Percentiles rank a stretch among this genome's conserved stretches.
These are phyloP conservation scores for Erethizon dorsatum DNA, from an alignment of 2,797 vertebrate species.

Conservation along the genomic window DNA sequence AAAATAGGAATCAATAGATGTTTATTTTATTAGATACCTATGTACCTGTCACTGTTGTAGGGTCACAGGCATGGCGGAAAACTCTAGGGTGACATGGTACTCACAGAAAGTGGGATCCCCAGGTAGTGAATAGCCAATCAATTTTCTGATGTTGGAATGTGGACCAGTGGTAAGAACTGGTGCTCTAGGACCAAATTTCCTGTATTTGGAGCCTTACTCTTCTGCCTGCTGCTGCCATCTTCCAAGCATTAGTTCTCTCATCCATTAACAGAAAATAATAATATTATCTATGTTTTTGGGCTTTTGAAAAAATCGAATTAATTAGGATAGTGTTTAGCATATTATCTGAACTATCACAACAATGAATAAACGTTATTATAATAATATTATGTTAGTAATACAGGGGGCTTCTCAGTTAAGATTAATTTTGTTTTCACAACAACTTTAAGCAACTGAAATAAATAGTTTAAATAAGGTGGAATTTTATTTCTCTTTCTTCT, in stretches of 20 bases:
- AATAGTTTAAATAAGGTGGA: background rate
- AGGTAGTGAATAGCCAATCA: background rate
- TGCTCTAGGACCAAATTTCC: too few species aligned
- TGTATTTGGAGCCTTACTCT: background rate
- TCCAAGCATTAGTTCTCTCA: background rate
- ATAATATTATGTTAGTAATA: background rate
- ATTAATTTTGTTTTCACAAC: background rate
- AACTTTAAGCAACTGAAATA: background rate
- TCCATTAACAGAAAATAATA: background rate
- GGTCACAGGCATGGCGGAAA: background rate
- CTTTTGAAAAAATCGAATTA: background rate
- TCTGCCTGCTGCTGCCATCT: background rate
- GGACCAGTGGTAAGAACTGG: rapidly evolving
- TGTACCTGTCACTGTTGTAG: background rate
- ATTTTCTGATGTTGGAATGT: background rate
- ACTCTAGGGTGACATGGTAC: background rate
- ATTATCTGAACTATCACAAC: background rate
- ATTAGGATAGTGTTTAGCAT: background rate
- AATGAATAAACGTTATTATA: background rate
- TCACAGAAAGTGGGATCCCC: background rate
- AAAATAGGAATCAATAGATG: background rate
- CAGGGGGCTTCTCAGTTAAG: background rate
- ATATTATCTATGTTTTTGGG: background rate
- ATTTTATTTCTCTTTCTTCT: background rate
- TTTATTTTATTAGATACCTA: background rate